Base-by-base conservation (phyloP, 1,140 invertebrate genomes). In the Phortica variegata region DNA sequence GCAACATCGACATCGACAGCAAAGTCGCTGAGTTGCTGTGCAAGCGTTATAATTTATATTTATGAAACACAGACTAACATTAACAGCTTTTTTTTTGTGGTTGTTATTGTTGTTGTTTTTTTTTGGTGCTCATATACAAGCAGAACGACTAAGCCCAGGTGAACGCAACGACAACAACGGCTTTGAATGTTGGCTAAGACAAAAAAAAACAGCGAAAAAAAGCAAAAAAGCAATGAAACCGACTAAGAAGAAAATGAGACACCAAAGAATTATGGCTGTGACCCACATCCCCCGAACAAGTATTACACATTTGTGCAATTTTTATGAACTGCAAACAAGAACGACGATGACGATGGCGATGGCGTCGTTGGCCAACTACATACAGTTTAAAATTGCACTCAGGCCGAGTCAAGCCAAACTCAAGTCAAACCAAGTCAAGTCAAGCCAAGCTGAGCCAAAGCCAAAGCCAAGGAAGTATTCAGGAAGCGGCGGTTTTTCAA, bases 11-110 rank as follows among this genome's bases (percentile, higher is more conserved):
- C 7, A 7, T 6, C 33, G 16, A 5, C 8, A 5, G 5, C 33
- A 34, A n/a, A 10, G 33, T 34, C 33, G 38, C 44, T 53, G 58
- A 62, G 62, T n/a, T 57, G 62, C 63, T 66, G 68, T 60, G 50
- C 56, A 52, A 60, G 63, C 68, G 62, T 51, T 60, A 68, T 66
- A 62, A 66, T 66, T 66, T 66, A 66, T 66, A 68, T 66, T 66
- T 66, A 55, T 63, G 62, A 61, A 65, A 62, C 62, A 53, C 53
- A 47, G 52, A 48, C 56, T 47, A 54, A 60, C 49, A 61, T 53
- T 56, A 56, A 49, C 29, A 39, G 43, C 39, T 42, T 39, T 43
- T 44, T 47, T 47, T 38, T 15, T 43, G 33, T n/a, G 33, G 12
- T 15, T 34, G 33, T 34, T 10, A 15, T n/a, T n/a, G n/a, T n/a